Base-by-base conservation (phyloP, 2,797 vertebrate species). In the Enteromius anoplus region DNA sequence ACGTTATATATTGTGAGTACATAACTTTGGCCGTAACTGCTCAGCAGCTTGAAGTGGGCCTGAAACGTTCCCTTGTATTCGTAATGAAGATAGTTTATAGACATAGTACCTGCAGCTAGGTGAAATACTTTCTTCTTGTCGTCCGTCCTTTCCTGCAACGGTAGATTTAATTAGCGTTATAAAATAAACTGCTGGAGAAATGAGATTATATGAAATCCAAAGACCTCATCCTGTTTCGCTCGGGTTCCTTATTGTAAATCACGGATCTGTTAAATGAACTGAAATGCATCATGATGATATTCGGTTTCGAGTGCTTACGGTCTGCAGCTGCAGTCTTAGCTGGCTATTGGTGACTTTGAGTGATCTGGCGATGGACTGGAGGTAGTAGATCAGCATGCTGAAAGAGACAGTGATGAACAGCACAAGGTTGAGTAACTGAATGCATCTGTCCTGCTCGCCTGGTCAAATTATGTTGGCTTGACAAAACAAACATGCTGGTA, bases 331-430 rank as follows among this genome's bases (percentile, higher is more conserved):
- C 94, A 96, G 93, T 87, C 95, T 95, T 86, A 99, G 95, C 91
- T 97, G 97, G 88, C 95, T 98, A 94, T 99, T 99, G 91, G 97
- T 99, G 93, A 98, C 97, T 91, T 96, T 98, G 40, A 99, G 91
- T 1, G 98, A 99, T 60, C 98, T 94, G 21, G 98, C 98, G 75
- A 99, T 98, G 87, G 98, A 97, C 90, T 99, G 98, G 15, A 99
- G 96, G 89, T 99, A 99, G 88, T 99, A 99, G 88, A 99, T 98
- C 82, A 99, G 92, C 97, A 99, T 97, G 91, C 98, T 99, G 88
- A 79, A 89, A 95, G 87, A 1, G 23, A 40, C 64, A 73, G 53
- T 19, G 62, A 75, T 9, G 75, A 55, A 79, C 14, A 53, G 81
- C 79, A 60, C 58, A 70, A 40, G 40, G 17, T 34, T 34, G 9